Conservation (phyloP, 2,113 vertebrate species). For the Scomber colias region DNA sequence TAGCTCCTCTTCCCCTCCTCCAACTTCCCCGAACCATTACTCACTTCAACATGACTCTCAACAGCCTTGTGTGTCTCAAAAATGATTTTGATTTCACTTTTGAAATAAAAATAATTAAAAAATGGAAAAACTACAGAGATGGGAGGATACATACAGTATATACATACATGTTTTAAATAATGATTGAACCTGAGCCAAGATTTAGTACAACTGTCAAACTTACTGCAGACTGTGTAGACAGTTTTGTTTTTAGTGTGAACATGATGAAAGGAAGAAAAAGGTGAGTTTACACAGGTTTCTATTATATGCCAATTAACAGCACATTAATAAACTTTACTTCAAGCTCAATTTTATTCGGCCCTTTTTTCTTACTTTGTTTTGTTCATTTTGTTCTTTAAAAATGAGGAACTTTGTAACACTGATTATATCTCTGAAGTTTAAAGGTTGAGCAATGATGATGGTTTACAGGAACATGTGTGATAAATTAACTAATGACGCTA, state of each 20-base stretch:
- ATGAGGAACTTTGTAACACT: not conserved
- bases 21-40: constrained; percentile 52
- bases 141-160: too few relatives aligned
- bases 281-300: too few relatives aligned
- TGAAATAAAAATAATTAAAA: not conserved
- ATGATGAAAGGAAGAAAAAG: too few relatives aligned
- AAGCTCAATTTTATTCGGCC: too few relatives aligned
- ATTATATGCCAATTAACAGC: too few relatives aligned
- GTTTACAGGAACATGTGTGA: too few relatives aligned
- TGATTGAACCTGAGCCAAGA: too few relatives aligned
- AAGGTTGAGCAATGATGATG: not conserved
- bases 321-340: too few relatives aligned
- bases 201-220: too few relatives aligned
- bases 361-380: not conserved
- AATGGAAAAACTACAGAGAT: not conserved
- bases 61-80: not conserved
- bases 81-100: not conserved
- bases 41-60: constrained; percentile 9
- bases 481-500: not conserved
- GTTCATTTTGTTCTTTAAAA: not conserved
- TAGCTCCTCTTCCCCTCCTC: constrained; percentile 29
- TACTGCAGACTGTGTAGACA: too few relatives aligned
- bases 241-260: too few relatives aligned
- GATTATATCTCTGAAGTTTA: not conserved
- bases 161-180: too few relatives aligned